Percentiles rank a stretch among this genome's conserved stretches.
phyloP scores from a whole-genome alignment of 2,797 vertebrate genomes.

The Typhlichthys subterraneus region DNA sequence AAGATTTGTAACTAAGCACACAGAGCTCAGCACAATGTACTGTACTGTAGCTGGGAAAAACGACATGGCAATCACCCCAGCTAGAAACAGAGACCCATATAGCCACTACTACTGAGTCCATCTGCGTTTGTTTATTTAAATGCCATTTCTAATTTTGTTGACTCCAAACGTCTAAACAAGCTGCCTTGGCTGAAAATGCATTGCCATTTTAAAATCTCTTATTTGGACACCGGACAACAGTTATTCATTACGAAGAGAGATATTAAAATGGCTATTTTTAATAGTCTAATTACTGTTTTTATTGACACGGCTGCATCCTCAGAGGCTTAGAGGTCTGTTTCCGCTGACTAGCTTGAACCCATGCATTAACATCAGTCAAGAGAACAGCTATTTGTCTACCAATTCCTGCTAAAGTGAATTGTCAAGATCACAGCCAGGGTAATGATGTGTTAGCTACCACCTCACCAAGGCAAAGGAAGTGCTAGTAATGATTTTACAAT shows the following conservation, averaged over 20 bases:
- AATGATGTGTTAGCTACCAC: constrained; percentile 28
- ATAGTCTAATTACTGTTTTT: constrained; percentile 45
- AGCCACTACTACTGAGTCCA: not conserved
- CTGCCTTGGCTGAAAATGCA: constrained; percentile 46
- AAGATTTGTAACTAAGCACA: constrained; percentile 8
- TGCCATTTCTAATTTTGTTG: constrained; percentile 43
- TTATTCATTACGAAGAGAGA: constrained; percentile 59
- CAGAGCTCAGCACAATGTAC: constrained; percentile 17
- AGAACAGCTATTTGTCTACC: constrained; percentile 31
- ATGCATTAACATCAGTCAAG: constrained; percentile 56
- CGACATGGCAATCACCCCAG: constrained; percentile 8
- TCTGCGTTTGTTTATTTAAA: constrained; percentile 42
- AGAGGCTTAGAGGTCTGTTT: constrained; percentile 64
- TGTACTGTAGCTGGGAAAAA: constrained; percentile 30
- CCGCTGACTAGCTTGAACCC: constrained; percentile 59
- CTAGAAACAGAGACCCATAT: constrained; percentile 42
- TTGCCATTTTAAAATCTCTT: constrained; percentile 39
- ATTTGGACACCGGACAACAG: constrained; percentile 43
- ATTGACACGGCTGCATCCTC: constrained; percentile 66
- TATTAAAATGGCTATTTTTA: constrained; percentile 49
- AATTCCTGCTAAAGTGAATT: constrained; percentile 5
- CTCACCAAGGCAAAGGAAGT: constrained; percentile 19
- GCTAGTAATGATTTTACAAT: constrained; percentile 18
- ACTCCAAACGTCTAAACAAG: constrained; percentile 24
- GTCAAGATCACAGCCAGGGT: constrained; percentile 19